phyloP scores from a whole-genome alignment of 2,888 invertebrate species.

The Orthosia gracilis region DNA sequence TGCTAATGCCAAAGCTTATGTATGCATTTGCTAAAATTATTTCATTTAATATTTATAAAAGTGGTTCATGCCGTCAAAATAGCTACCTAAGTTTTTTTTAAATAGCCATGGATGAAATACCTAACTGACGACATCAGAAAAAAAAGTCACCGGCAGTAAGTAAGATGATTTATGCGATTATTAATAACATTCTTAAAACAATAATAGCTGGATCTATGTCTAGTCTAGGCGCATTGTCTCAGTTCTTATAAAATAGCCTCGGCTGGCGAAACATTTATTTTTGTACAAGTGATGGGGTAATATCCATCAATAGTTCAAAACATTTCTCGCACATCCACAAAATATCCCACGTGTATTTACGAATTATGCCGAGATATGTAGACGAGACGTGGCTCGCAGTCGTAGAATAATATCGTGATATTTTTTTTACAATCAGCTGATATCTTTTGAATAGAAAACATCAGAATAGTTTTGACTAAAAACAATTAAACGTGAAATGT shows the following conservation, averaged over 20 bases:
- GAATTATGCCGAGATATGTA: conserved; percentile 33
- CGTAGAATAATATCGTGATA: background rate
- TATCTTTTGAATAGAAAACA: background rate
- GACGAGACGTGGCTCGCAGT: background rate
- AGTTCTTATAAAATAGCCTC: conserved; percentile 32
- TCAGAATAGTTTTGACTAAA: background rate
- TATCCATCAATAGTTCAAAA: conserved; percentile 64
- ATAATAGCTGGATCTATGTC: conserved; percentile 26
- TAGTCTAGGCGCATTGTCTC: conserved; percentile 28
- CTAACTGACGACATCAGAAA: conserved; percentile 15
- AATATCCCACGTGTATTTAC: conserved; percentile 37
- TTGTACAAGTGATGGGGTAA: conserved; percentile 40
- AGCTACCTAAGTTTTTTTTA: background rate
- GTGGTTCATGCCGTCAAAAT: background rate
- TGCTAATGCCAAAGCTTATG: conserved; percentile 4
- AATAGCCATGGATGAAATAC: background rate
- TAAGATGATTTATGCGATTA: conserved; percentile 16
- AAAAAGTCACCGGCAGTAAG: conserved; percentile 7
- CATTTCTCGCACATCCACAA: conserved; percentile 17
- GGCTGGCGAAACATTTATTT: conserved; percentile 36
- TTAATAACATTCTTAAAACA: conserved; percentile 18
- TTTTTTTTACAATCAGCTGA: conserved; percentile 12
- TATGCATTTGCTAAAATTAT: background rate
- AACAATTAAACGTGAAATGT: background rate
- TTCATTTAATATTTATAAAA: background rate